These are phyloP conservation scores for Andrena dorsata DNA, from an alignment of 2,888 invertebrate genomes.

Conservation along the genomic window DNA sequence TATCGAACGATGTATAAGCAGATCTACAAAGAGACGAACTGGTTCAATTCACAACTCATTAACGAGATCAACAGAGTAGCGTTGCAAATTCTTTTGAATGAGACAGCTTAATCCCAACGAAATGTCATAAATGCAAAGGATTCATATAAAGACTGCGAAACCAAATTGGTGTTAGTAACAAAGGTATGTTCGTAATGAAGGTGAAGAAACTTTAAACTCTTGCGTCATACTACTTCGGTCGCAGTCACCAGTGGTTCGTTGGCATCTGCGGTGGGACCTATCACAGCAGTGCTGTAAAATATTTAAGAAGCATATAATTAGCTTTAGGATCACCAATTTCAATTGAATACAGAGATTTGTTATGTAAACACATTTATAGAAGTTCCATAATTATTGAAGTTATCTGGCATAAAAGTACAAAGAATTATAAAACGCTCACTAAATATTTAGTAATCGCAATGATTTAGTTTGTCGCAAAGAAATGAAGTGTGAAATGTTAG, in stretches of 20 bases:
- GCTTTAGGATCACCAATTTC: neutral
- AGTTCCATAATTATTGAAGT: neutral
- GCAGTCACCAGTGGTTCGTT: conserved; percentile 81
- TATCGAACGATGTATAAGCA: neutral
- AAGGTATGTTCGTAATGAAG: conserved; percentile 40
- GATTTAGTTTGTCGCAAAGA: conserved; percentile 1
- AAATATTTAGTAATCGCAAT: neutral
- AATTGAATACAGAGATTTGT: neutral
- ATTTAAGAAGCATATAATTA: conserved; percentile 47
- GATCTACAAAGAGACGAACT: neutral
- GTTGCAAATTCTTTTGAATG: neutral
- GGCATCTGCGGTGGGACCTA: conserved; percentile 81
- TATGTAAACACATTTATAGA: conserved; percentile 4
- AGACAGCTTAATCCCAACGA: neutral
- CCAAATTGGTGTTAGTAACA: conserved; percentile 21
- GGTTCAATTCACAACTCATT: neutral
- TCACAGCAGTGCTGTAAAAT: conserved; percentile 83
- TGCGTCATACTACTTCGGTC: conserved; percentile 73
- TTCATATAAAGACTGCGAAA: conserved; percentile 27
- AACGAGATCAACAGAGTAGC: neutral
- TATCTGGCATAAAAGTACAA: neutral
- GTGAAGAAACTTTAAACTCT: conserved; percentile 28
- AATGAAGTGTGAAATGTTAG: conserved; percentile 3
- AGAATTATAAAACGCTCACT: neutral
- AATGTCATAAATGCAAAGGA: conserved; percentile 37